Percentiles rank a stretch among this genome's conserved stretches.
These are phyloP conservation scores for Mohoua ochrocephala DNA, from an alignment of 2,113 vertebrate species.

Conservation along the genomic window DNA sequence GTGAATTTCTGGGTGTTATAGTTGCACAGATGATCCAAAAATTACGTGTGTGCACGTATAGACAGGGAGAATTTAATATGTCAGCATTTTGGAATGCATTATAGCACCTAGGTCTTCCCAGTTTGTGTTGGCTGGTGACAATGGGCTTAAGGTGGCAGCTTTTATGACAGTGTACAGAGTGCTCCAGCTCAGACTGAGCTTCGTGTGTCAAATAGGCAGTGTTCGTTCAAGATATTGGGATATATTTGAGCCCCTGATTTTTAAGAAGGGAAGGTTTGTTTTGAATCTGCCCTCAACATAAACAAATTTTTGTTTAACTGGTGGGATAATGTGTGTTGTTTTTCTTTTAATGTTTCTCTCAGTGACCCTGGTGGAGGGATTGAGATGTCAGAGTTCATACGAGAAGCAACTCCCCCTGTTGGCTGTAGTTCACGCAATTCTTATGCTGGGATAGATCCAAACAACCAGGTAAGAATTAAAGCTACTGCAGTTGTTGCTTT, in stretches of 20 bases:
- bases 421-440: slow-evolving; percentile 99
- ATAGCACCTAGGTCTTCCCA: neutral
- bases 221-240: neutral
- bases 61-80: neutral
- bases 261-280: neutral
- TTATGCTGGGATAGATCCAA: slow-evolving; percentile 89
- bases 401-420: slow-evolving; percentile 95
- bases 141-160: neutral
- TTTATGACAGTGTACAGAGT: neutral
- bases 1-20: neutral
- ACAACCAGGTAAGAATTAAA: slow-evolving; percentile 81
- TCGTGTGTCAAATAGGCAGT: neutral
- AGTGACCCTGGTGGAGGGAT: slow-evolving; percentile 98
- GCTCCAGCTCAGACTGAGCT: neutral
- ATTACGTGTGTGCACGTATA: neutral
- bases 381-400: slow-evolving; percentile 94
- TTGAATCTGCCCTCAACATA: neutral
- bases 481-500: neutral
- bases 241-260: neutral
- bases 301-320: neutral
- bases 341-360: neutral
- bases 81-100: neutral
- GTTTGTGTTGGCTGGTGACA: neutral
- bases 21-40: neutral
- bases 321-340: neutral